Percentiles rank a stretch among this genome's conserved stretches.
Evolutionary conservation across 2,113 vertebrate species (phyloP).

Genomic region (Osmerus mordax): DNA sequence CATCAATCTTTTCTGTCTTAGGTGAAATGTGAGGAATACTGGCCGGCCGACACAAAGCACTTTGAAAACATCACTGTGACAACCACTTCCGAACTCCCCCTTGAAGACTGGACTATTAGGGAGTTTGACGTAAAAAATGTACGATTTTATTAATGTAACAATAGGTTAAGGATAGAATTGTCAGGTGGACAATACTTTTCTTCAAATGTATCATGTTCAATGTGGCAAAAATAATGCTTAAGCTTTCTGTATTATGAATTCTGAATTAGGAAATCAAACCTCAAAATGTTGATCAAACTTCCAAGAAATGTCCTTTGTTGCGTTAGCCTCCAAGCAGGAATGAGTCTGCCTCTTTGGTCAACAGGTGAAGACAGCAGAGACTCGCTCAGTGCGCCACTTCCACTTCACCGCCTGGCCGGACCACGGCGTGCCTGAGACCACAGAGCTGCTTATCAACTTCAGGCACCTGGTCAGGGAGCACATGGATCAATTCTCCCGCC

Average conservation of each 20-base stretch:
- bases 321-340: no score
- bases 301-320: no score
- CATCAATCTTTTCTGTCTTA: conserved; percentile 42
- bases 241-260: no score
- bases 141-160: conserved; percentile 39
- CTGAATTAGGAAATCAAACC: no score
- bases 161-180: no score
- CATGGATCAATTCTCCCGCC: conserved; percentile 77
- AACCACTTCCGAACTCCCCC: conserved; percentile 74
- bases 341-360: not conserved
- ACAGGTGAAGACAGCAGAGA: conserved; percentile 80
- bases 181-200: no score
- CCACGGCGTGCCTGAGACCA: conserved; percentile 88
- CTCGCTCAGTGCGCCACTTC: conserved; percentile 85
- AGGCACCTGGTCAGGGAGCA: conserved; percentile 88
- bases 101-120: conserved; percentile 92
- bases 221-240: no score
- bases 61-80: conserved; percentile 81
- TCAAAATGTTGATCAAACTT: no score
- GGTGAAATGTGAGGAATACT: conserved; percentile 97
- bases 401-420: conserved; percentile 98
- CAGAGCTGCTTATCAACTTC: conserved; percentile 90
- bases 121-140: conserved; percentile 89
- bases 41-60: conserved; percentile 75
- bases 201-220: no score